Conservation (phyloP, 2,113 vertebrate species). For the Sminthopsis crassicaudata region DNA sequence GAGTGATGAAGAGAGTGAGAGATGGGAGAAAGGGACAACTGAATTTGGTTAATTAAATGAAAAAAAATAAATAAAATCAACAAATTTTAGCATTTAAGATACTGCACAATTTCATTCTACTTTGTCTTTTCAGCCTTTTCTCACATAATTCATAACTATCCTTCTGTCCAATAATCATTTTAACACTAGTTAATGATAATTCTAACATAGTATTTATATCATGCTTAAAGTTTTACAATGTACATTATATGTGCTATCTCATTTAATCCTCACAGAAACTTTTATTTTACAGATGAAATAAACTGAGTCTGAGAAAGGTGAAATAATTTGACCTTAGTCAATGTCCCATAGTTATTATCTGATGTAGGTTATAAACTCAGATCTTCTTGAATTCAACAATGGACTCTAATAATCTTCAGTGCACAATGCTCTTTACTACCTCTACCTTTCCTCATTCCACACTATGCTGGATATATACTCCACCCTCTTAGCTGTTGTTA, state of each 20-base stretch:
- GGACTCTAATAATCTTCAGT: background rate
- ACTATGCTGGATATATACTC: background rate
- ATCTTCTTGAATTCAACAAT: background rate
- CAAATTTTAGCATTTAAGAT: background rate
- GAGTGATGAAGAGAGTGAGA: background rate
- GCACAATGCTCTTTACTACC: background rate
- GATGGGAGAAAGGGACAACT: background rate
- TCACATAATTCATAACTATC: background rate
- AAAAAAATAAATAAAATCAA: background rate
- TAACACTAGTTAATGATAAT: background rate
- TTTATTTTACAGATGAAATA: background rate
- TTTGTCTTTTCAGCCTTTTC: background rate
- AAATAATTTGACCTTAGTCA: background rate
- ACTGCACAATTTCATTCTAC: background rate
- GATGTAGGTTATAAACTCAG: background rate
- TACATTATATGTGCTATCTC: background rate
- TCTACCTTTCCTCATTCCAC: background rate
- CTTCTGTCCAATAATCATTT: background rate
- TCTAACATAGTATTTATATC: background rate
- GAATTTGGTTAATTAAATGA: background rate
- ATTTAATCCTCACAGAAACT: background rate
- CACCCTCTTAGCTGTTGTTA: background rate
- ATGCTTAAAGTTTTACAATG: background rate
- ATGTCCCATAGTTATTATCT: background rate
- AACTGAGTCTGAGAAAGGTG: background rate